These are phyloP conservation scores for Alaudala cheleensis DNA, from an alignment of 2,113 vertebrate species.

Conservation along the genomic window DNA sequence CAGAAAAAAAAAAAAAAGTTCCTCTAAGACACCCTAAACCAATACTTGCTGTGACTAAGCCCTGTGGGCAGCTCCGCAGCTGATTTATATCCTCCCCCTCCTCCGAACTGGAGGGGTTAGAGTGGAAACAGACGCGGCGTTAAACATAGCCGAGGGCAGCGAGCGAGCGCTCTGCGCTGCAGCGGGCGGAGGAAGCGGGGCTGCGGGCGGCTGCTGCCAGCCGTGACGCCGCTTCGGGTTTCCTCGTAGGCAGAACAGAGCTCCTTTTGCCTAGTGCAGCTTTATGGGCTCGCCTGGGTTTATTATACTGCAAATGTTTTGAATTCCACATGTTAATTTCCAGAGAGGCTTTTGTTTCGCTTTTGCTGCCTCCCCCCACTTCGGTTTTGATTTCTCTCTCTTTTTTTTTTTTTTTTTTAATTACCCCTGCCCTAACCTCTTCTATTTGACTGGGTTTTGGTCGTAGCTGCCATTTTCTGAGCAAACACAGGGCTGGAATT, in stretches of 20 bases:
- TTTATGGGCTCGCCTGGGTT: constrained; percentile 50
- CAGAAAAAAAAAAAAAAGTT: not conserved
- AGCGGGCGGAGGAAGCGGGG: not conserved
- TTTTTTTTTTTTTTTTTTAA: not conserved
- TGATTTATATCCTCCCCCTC: constrained; percentile 60
- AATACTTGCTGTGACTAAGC: constrained; percentile 67
- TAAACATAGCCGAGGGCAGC: constrained; percentile 42
- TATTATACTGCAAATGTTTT: constrained; percentile 62
- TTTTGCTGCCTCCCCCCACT: not conserved
- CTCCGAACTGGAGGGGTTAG: constrained; percentile 13
- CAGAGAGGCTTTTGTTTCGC: constrained; percentile 43
- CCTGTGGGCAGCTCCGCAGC: constrained; percentile 45
- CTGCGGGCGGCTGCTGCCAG: constrained; percentile 37
- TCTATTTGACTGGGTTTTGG: not conserved
- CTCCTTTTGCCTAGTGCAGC: constrained; percentile 32
- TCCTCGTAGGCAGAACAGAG: constrained; percentile 50
- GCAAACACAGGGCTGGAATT: not conserved
- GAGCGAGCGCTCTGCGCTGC: not conserved
- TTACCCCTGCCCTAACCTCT: not conserved
- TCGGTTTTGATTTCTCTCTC: not conserved
- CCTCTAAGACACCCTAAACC: constrained; percentile 57
- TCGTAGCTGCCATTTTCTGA: constrained; percentile 26
- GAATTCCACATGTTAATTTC: constrained; percentile 62
- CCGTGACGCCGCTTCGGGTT: constrained; percentile 19
- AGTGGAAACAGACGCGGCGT: constrained; percentile 40